Conservation (phyloP, 2,113 vertebrate species). For the Ivindomyrus marchei region DNA sequence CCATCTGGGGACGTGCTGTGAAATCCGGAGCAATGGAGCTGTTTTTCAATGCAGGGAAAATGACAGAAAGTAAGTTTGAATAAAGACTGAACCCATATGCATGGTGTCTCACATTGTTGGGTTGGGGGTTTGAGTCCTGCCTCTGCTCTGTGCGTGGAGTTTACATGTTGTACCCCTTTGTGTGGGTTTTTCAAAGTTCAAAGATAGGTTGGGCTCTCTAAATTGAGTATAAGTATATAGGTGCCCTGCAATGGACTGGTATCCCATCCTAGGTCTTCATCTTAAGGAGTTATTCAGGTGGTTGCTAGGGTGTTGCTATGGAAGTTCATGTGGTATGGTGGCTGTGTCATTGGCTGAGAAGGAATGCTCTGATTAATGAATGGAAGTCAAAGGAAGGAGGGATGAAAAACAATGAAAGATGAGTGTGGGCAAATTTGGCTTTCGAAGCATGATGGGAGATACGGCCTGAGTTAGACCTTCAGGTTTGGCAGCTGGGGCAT, state of each 20-base stretch:
- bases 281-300: neutral
- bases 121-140: neutral
- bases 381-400: neutral
- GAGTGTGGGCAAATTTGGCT: neutral
- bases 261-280: neutral
- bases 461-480: neutral
- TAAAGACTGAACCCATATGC: neutral
- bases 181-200: neutral
- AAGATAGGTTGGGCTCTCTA: neutral
- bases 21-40: neutral
- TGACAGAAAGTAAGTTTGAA: neutral
- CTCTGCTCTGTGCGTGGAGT: neutral
- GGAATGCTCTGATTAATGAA: neutral
- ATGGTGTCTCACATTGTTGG: neutral
- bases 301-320: neutral
- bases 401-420: neutral
- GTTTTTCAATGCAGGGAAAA: neutral
- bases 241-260: neutral
- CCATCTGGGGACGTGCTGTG: neutral
- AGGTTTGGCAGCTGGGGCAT: neutral
- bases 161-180: neutral
- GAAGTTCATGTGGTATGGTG: neutral
- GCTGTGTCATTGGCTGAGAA: neutral
- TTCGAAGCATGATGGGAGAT: neutral
- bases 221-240: neutral